Base-by-base conservation (phyloP, 2,888 invertebrate genomes). In the Scelioninae gen. 2 region DNA sequence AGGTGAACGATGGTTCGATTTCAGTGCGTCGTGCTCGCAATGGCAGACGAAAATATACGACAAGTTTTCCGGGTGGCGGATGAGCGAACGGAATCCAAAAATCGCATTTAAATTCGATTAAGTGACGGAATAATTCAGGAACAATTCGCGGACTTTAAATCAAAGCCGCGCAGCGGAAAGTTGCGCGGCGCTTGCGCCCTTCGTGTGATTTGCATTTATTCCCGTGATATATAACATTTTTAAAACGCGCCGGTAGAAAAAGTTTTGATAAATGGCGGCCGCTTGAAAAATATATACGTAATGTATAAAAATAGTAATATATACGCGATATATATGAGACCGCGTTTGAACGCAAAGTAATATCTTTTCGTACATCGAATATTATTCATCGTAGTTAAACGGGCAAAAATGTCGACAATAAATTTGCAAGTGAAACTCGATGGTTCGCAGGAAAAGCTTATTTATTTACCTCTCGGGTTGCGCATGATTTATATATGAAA, bases 391-490 rank as follows among this genome's bases (percentile, higher is more conserved):
- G 68, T 69, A 75, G 71, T 75, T 72, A 75, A 75, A 75, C 68
- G 74, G 74, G 71, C 68, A 75, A 75, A 75, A 71, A 75, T 71
- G 71, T 71, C 68, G 71, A 71, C 71, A 64, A 75, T 71, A 75
- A 75, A 75, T 75, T 75, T 75, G 71, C 71, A 71, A 75, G 74
- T 75, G 74, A 75, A 75, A 75, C 71, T 75, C 71, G 74, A 75
- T 75, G 74, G 71, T 57, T 75, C 64, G 68, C 69, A 75, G 75
- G 75, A 72, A 75, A 75, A 72, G 75, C 75, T 75, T 75, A 75
- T 75, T 75, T 75, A 75, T 71, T 75, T 75, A 75, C 75, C 75
- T 72, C 72, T 60, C 75, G 75, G 72, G 75, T 69, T 75, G 75
- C 75, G 72, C 69, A 75, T 72, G 75, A 75, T 75, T 72, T 75